phyloP scores from a whole-genome alignment of 2,797 vertebrate species.

The Rhodeus uyekii region DNA sequence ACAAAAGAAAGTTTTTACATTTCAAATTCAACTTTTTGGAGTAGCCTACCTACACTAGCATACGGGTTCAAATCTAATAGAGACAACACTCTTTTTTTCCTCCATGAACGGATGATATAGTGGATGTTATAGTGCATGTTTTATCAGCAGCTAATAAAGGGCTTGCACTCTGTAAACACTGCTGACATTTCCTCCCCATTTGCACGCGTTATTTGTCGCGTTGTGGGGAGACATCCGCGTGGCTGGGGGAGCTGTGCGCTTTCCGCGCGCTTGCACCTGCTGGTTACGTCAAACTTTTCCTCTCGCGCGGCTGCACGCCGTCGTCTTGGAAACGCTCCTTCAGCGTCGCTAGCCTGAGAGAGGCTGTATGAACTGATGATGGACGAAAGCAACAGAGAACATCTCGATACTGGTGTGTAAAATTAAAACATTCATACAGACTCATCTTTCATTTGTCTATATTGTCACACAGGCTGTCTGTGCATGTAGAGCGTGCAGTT shows the following conservation, averaged over 20 bases:
- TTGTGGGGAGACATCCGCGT: slow-evolving; percentile 53
- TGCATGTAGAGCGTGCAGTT: background rate
- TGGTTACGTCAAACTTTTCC: slow-evolving; percentile 43
- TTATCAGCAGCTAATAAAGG: slow-evolving; percentile 25
- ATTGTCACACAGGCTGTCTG: background rate
- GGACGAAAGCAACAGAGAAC: slow-evolving; percentile 78
- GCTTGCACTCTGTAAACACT: slow-evolving; percentile 4
- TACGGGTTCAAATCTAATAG: background rate
- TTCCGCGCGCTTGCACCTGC: slow-evolving; percentile 30
- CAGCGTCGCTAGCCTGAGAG: slow-evolving; percentile 70
- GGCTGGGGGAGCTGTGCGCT: slow-evolving; percentile 55
- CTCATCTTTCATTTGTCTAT: background rate
- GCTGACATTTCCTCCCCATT: slow-evolving; percentile 12
- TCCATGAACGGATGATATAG: background rate
- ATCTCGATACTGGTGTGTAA: slow-evolving; percentile 80
- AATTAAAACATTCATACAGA: slow-evolving; percentile 47
- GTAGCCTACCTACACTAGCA: background rate
- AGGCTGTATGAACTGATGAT: slow-evolving; percentile 76
- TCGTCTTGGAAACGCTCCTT: slow-evolving; percentile 75
- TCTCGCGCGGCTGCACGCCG: slow-evolving; percentile 52
- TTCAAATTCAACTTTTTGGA: background rate
- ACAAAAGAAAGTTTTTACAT: background rate
- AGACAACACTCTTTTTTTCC: background rate
- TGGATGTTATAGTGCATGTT: slow-evolving; percentile 3
- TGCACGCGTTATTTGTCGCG: background rate